Evolutionary conservation across 2,113 vertebrate species (phyloP).

Genomic region (Centropus bengalensis): DNA sequence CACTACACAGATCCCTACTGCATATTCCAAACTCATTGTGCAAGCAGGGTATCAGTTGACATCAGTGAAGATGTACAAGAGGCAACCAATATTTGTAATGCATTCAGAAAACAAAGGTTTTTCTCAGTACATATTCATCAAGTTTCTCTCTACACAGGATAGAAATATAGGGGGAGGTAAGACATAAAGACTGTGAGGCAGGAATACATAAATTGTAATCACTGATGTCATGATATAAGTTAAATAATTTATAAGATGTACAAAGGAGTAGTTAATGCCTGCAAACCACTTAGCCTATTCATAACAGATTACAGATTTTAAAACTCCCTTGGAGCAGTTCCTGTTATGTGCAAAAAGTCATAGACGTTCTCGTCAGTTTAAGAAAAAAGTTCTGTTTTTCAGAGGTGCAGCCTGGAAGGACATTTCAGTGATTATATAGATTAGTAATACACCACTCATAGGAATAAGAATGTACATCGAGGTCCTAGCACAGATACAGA

Average conservation of each 20-base stretch:
- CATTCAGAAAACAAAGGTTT: slow-evolving; percentile 33
- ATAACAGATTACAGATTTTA: neutral
- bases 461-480: neutral
- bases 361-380: neutral
- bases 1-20: neutral
- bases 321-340: neutral
- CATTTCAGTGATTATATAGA: neutral
- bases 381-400: neutral
- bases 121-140: neutral
- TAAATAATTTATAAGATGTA: neutral
- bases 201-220: neutral
- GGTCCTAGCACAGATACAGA: neutral
- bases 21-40: slow-evolving; percentile 11
- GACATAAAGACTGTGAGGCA: neutral
- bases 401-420: neutral
- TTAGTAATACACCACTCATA: neutral
- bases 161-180: neutral
- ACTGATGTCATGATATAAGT: neutral
- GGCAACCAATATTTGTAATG: slow-evolving; percentile 33
- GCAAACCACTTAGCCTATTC: neutral
- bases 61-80: slow-evolving; percentile 19
- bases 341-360: neutral
- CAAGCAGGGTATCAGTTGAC: slow-evolving; percentile 5
- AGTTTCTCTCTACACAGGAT: neutral
- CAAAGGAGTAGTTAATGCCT: neutral